These are phyloP conservation scores for Ptychobarbus kaznakovi DNA, from an alignment of 2,797 vertebrate genomes.

Conservation along the genomic window DNA sequence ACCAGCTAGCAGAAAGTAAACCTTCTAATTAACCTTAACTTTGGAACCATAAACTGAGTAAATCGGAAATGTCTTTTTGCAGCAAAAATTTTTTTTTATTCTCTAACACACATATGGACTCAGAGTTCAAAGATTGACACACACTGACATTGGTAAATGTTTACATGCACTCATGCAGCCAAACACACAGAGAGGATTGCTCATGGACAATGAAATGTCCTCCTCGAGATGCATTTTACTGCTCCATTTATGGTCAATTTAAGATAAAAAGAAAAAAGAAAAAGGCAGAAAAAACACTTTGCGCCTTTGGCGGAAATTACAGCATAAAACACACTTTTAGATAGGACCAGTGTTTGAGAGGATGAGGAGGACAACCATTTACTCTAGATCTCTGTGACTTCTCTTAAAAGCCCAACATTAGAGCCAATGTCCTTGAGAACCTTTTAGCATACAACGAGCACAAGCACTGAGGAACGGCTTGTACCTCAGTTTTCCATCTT, in stretches of 20 bases:
- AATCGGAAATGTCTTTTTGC: constrained; percentile 6
- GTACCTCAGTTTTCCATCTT: not conserved
- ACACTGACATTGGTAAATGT: not conserved
- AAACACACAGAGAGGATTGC: constrained; percentile 12
- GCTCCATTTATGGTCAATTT: constrained; percentile 58
- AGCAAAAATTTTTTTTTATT: constrained; percentile 8
- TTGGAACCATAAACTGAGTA: constrained; percentile 25
- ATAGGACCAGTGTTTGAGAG: constrained; percentile 14
- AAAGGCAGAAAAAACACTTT: not conserved
- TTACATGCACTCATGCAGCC: not conserved
- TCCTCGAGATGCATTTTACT: constrained; percentile 33
- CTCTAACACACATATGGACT: not conserved
- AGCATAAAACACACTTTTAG: constrained; percentile 19
- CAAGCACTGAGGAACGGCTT: constrained; percentile 20
- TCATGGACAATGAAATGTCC: constrained; percentile 48
- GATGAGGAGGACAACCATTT: constrained; percentile 44
- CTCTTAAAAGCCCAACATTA: constrained; percentile 46
- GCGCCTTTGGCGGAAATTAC: constrained; percentile 3
- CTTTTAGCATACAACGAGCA: constrained; percentile 18
- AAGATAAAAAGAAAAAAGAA: constrained; percentile 25
- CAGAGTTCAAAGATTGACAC: not conserved
- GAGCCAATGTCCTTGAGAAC: constrained; percentile 23
- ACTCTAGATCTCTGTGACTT: constrained; percentile 28
- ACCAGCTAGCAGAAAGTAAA: constrained; percentile 8
- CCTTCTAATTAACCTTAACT: constrained; percentile 3